A percentile compares a stretch with the other conserved stretches of the same genome.
phyloP scores from a whole-genome alignment of 1,140 invertebrate species.

The Heliconius congener region DNA sequence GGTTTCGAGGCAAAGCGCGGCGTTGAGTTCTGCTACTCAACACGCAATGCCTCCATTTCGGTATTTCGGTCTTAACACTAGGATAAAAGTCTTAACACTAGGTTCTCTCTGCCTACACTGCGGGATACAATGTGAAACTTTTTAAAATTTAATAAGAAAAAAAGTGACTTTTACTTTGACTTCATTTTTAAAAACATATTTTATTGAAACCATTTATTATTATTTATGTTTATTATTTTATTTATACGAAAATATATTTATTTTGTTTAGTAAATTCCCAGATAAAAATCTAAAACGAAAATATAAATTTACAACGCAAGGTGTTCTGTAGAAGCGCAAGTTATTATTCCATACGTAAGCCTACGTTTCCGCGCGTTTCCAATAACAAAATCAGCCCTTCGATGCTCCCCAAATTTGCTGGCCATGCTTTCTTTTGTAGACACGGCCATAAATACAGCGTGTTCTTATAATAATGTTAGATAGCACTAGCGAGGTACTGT shows the following conservation, averaged over 20 bases:
- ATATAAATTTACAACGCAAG: conserved; percentile 2
- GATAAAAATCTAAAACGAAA: background rate
- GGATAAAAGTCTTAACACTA: too few species aligned
- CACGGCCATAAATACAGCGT: conserved; percentile 41
- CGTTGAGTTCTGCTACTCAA: too few species aligned
- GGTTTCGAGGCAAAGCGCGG: too few species aligned
- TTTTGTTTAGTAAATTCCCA: background rate
- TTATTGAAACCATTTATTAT: background rate
- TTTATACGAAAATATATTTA: background rate
- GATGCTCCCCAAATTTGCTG: conserved; percentile 41
- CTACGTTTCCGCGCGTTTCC: conserved; percentile 30
- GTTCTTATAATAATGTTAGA: background rate
- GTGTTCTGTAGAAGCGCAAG: conserved; percentile 3
- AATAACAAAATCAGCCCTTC: conserved; percentile 48
- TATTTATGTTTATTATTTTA: background rate
- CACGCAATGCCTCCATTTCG: too few species aligned
- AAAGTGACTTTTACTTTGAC: too few species aligned
- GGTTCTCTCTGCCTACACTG: too few species aligned
- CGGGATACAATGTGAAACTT: too few species aligned
- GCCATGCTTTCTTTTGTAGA: conserved; percentile 32
- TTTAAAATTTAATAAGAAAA: too few species aligned
- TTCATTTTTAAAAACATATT: background rate
- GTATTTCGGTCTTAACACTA: too few species aligned
- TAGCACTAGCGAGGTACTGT: background rate
- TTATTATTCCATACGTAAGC: conserved; percentile 43